phyloP scores from a whole-genome alignment of 2,888 invertebrate species.

The Rhynchonema sp. region DNA sequence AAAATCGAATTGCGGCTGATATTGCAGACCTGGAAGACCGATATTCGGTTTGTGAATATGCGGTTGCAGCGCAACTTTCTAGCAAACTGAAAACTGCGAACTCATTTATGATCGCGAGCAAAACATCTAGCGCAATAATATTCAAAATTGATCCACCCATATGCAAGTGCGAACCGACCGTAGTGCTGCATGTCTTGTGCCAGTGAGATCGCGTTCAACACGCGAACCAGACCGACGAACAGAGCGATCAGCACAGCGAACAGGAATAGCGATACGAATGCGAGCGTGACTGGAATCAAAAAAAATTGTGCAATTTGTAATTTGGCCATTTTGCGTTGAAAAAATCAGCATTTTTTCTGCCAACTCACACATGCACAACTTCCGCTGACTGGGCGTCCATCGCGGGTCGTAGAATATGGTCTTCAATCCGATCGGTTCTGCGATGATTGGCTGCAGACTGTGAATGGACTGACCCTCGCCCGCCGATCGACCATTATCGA shows the following conservation, averaged over 20 bases:
- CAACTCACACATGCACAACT: constrained; percentile 1
- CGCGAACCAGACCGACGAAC: neutral
- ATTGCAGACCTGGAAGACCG: neutral
- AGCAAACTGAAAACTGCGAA: neutral
- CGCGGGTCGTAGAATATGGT: constrained; percentile 6
- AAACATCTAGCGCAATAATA: too few species aligned
- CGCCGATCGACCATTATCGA: neutral
- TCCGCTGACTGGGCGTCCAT: constrained; percentile 2
- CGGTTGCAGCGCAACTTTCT: neutral
- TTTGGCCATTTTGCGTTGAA: too few species aligned
- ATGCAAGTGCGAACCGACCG: neutral
- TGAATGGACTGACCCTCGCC: neutral
- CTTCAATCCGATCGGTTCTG: constrained; percentile 4
- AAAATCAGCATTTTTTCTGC: too few species aligned
- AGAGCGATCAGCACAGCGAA: neutral
- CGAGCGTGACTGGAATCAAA: neutral
- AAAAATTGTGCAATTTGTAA: too few species aligned
- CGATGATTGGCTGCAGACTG: constrained; percentile 3
- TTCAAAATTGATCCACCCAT: too few species aligned
- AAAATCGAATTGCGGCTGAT: neutral
- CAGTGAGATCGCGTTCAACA: neutral
- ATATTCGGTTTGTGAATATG: too few species aligned
- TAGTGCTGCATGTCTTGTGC: neutral
- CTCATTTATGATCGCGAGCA: too few species aligned
- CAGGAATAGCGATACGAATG: neutral